Conservation (phyloP, 2,888 invertebrate genomes). For the Agrypnus murinus region DNA sequence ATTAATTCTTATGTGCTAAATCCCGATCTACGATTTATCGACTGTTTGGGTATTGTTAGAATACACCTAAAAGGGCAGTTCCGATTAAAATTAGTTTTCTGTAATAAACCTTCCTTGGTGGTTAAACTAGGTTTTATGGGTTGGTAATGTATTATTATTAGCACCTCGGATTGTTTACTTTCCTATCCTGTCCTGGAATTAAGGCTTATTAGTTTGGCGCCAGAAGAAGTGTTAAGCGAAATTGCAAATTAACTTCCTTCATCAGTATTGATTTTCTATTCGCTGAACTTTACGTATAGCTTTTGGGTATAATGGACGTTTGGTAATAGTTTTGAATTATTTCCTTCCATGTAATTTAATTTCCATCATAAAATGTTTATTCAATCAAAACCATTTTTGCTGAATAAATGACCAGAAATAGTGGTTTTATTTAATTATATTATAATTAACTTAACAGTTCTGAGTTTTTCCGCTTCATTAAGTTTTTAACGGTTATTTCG, state of each 20-base stretch:
- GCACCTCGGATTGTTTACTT: constrained; percentile 34
- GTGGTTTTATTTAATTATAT: constrained; percentile 4
- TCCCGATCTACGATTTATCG: neutral
- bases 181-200: constrained; percentile 17
- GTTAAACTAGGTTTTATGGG: constrained; percentile 35
- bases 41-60: too few relatives aligned
- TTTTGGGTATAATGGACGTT: too few relatives aligned
- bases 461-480: constrained; percentile 4
- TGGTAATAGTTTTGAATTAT: too few relatives aligned
- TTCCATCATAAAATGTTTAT: too few relatives aligned
- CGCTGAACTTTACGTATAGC: too few relatives aligned
- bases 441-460: neutral
- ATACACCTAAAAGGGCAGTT: too few relatives aligned
- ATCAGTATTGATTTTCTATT: constrained; percentile 10
- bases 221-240: constrained; percentile 3
- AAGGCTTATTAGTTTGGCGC: constrained; percentile 26
- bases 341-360: too few relatives aligned
- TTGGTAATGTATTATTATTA: constrained; percentile 36
- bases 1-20: too few relatives aligned
- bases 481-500: constrained; percentile 11
- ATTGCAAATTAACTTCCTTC: constrained; percentile 8
- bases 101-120: constrained; percentile 31
- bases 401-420: neutral
- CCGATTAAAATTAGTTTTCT: constrained; percentile 32
- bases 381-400: neutral